Base-by-base conservation (phyloP, 2,888 invertebrate species). In the Athripsodes cinereus region DNA sequence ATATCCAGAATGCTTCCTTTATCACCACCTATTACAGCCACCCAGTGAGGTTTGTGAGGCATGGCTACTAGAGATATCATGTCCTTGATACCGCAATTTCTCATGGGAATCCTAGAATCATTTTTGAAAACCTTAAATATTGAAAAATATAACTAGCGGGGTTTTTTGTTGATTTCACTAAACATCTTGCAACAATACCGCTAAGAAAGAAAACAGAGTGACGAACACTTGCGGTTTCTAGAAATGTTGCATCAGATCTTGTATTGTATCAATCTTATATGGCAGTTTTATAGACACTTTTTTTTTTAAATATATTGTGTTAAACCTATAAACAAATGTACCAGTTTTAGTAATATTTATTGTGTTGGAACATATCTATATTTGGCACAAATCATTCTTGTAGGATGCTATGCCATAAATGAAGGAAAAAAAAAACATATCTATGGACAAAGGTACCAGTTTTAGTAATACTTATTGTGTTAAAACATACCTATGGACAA, bases 1-100 rank as follows among this genome's bases (percentile, higher is more conserved):
- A 96, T 88, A 68, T 97, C 96, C 66, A 96, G 76, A 44, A 97
- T 87, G 62, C 88, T 91, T 11, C 91, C 91, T 71, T 95, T 96
- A 67, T 96, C 96, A 8, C 86, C 85, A 54, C 94, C 92, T 2
- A 96, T 87, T 0, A 96, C 85, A 0, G 92, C 95, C 5, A 96
- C 83, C 79, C 92, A 88, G 60, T 90, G 83, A 0, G 87, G 81
- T 70, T 92, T 92, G 70, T 92, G 90, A 0, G 93, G 92, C 76
- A 94, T 83, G 0, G 92, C 87, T 3, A 90, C 85, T 51, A 93
- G 74, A 0, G 81, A 81, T 62, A 84, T 80, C 67, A 92, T 86
- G 69, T 94, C 93, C 76, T 87, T 76, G 55, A 78, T 73, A 0
- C 77, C 76, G 47, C 76, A 76, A 66, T 78, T 79, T 63, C 79